Conservation (phyloP, 2,888 invertebrate genomes). For the Rotaria sp. region DNA sequence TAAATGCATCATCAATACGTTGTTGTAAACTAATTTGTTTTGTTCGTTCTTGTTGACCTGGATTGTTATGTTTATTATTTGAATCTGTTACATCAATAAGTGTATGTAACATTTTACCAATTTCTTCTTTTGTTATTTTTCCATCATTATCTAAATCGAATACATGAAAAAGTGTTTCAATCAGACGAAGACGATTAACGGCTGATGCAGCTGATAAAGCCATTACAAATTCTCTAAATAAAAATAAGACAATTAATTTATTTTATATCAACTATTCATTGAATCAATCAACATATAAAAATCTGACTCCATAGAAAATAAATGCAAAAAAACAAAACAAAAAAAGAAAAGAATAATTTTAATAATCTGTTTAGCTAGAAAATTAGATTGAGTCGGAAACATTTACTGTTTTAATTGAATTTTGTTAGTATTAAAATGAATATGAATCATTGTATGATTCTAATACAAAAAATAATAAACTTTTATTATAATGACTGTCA, state of each 20-base stretch:
- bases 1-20: slow-evolving; percentile 12
- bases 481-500: neutral
- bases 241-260: neutral
- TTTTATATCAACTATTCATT: neutral
- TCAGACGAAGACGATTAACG: neutral
- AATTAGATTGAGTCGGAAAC: neutral
- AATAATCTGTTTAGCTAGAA: neutral
- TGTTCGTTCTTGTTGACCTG: neutral
- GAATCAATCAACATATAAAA: no score
- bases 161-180: slow-evolving; percentile 1
- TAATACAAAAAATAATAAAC: neutral
- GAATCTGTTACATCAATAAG: neutral
- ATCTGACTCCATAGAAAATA: neutral
- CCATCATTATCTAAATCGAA: slow-evolving; percentile 15
- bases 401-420: neutral
- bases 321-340: neutral
- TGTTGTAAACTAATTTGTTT: neutral
- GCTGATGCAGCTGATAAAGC: slow-evolving; percentile 23
- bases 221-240: slow-evolving; percentile 12
- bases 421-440: neutral
- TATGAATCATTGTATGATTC: neutral
- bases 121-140: slow-evolving; percentile 20
- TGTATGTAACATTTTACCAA: slow-evolving; percentile 25
- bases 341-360: neutral
- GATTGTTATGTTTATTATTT: neutral